A percentile compares a stretch with the other conserved stretches of the same genome.
These are phyloP conservation scores for Nemotelus pantherinus DNA, from an alignment of 2,888 invertebrate species.

Conservation along the genomic window DNA sequence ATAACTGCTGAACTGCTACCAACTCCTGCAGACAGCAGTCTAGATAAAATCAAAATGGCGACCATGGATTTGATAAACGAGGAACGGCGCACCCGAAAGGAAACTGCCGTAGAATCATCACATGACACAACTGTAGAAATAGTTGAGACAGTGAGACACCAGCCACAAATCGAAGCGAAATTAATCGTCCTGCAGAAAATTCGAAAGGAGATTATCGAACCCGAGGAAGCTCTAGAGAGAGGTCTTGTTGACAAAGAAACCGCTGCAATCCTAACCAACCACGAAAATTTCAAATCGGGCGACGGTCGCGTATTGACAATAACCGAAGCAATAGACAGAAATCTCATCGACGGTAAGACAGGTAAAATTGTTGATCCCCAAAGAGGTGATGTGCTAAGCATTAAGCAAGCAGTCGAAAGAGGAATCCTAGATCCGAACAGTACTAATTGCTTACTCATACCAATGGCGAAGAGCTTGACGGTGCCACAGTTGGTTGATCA, in stretches of 20 bases:
- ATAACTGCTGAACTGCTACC: no score
- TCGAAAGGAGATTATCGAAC: not conserved
- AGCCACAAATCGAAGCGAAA: constrained; percentile 71
- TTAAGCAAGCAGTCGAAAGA: constrained; percentile 84
- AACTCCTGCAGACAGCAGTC: no score
- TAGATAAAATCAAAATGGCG: no score
- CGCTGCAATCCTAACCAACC: not conserved
- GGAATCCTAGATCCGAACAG: constrained; percentile 83
- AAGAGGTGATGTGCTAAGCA: constrained; percentile 78
- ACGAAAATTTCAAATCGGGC: not conserved
- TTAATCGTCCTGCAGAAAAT: constrained; percentile 76
- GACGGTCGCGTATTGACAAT: not conserved
- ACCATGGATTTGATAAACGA: no score
- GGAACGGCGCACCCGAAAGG: no score
- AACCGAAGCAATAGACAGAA: constrained; percentile 75
- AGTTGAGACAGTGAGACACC: no score
- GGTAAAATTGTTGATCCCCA: constrained; percentile 85
- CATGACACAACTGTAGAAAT: no score
- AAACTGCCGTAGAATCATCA: no score
- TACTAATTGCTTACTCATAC: constrained; percentile 79
- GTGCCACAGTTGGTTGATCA: constrained; percentile 74
- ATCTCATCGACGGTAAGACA: constrained; percentile 81
- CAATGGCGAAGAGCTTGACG: constrained; percentile 81
- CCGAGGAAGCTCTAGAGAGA: no score
- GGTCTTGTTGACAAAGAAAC: not conserved